A percentile compares a stretch with the other conserved stretches of the same genome.
Evolutionary conservation across 2,113 vertebrate genomes (phyloP).

Genomic region (Oriolus oriolus): DNA sequence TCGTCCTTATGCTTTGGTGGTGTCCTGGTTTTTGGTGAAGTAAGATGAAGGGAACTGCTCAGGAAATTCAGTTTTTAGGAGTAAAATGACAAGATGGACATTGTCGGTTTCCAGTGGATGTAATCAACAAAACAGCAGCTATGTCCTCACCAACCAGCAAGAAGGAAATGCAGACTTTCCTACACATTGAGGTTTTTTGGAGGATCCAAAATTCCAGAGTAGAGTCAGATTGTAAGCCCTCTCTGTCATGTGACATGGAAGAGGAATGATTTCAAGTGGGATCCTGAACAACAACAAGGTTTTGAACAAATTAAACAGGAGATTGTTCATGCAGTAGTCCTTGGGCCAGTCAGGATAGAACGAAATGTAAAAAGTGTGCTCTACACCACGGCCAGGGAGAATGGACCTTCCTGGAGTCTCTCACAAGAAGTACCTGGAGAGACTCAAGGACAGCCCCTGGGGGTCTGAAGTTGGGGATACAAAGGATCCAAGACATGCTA

Average conservation of each 20-base stretch:
- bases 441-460: background rate
- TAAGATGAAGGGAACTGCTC: background rate
- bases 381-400: background rate
- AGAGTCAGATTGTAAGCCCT: background rate
- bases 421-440: background rate
- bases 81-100: background rate
- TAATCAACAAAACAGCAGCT: background rate
- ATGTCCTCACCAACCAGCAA: background rate
- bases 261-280: background rate
- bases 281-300: background rate
- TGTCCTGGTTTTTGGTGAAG: background rate
- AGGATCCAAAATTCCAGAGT: background rate
- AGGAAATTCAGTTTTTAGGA: background rate
- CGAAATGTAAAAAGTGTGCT: background rate
- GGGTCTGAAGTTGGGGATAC: background rate
- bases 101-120: background rate
- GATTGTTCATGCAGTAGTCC: background rate
- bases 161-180: background rate
- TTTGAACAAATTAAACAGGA: background rate
- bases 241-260: background rate
- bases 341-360: background rate
- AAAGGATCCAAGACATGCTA: background rate
- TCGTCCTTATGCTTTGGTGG: background rate
- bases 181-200: background rate
- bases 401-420: background rate